Percentiles rank a stretch among this genome's conserved stretches.
Conservation (phyloP, 2,113 vertebrate species). For the Ptychochromis oligacanthus region DNA sequence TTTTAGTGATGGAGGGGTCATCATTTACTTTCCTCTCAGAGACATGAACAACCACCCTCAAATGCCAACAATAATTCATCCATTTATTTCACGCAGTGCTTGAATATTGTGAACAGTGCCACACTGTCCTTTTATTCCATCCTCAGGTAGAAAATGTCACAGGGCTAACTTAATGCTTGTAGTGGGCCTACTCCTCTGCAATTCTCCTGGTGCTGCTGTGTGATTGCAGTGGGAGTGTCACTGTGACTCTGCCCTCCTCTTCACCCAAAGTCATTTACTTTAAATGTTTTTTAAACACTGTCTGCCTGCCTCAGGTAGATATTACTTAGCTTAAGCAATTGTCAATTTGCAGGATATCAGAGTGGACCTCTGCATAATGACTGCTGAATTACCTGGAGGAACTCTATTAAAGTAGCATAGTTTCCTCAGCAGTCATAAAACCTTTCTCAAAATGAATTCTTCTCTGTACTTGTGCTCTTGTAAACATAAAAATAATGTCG, state of each 20-base stretch:
- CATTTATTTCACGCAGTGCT: conserved; percentile 16
- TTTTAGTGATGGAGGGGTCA: neutral
- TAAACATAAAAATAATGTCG: neutral
- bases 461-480: neutral
- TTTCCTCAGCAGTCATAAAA: conserved; percentile 23
- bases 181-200: neutral
- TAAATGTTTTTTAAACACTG: conserved; percentile 66
- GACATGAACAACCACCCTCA: neutral
- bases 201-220: neutral
- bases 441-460: neutral
- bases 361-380: conserved; percentile 59
- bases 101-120: conserved; percentile 20
- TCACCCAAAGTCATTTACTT: conserved; percentile 50
- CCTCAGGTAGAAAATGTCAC: conserved; percentile 27
- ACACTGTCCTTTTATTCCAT: conserved; percentile 7
- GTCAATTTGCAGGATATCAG: conserved; percentile 62
- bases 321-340: conserved; percentile 45
- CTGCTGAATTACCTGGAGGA: conserved; percentile 55
- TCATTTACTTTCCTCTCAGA: conserved; percentile 17
- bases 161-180: neutral
- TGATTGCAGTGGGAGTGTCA: conserved; percentile 13
- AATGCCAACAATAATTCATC: conserved; percentile 33
- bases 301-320: conserved; percentile 41
- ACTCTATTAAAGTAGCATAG: conserved; percentile 44
- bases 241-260: conserved; percentile 22